Base-by-base conservation (phyloP, 2,113 vertebrate genomes). In the Acinonyx jubatus region DNA sequence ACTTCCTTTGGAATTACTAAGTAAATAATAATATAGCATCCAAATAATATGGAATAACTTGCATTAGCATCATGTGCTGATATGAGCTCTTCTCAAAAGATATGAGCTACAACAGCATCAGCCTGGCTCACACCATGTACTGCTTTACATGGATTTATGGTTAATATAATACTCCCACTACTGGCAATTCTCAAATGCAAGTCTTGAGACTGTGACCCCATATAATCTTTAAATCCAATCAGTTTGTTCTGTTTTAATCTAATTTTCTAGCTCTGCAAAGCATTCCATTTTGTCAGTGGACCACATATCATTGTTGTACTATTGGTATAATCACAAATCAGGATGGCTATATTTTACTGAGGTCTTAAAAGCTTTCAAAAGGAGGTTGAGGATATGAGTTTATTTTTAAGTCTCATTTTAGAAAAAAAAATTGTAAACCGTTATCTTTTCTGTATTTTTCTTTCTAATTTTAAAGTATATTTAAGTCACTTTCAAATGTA, bases 191-290 rank as follows among this genome's bases (percentile, higher is more conserved):
- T 76, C 27, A 78, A 95, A 95, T 50, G 11, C 0, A 63, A 71
- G 16, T 73, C 84, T 93, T 55, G 21, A 14, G 88, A 97, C 63
- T 27, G 0, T 69, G 65, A 90, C 74, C 36, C 23, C 36, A 36
- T 45, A 33, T 48, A 89, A 88, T 79, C 36, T 89, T 86, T 85
- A 96, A 97, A 93, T 68, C 3, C 41, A 97, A 80, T 91, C 50
- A 79, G 91, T 38, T 89, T 78, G 78, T 92, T 29, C 38, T 29
- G 3, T 74, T 97, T 98, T 97, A 95, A 96, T 97, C 19, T 89
- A 29, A 80, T 96, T 98, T 97, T 96, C 14, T 25, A 95, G 15
- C 79, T 96, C 29, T 91, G 27, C n/a, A 92, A 95, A 89, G 25
- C 23, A 76, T 96, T 80, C 88, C 45, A 81, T 68, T 63, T 13